A percentile compares a stretch with the other conserved stretches of the same genome.
These are phyloP conservation scores for Sebastiscus tertius DNA, from an alignment of 2,797 vertebrate species.

Conservation along the genomic window DNA sequence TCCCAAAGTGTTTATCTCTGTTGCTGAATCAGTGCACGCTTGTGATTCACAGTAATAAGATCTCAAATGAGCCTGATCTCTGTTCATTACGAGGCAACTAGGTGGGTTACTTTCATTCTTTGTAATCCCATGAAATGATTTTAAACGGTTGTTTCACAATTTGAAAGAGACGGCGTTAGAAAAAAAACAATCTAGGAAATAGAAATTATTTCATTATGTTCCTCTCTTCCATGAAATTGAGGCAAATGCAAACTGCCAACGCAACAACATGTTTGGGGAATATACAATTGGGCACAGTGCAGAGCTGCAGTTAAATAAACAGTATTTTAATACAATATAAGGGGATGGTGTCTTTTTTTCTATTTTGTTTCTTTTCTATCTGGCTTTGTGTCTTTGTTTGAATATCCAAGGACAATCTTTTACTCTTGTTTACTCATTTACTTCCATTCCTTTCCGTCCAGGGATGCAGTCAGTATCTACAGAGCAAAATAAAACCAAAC, in stretches of 20 bases:
- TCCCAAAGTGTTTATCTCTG: background rate
- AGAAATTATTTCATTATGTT: conserved; percentile 48
- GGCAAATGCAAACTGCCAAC: background rate
- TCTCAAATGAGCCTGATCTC: conserved; percentile 17
- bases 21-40: background rate
- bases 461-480: background rate
- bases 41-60: conserved; percentile 38
- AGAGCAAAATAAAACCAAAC: background rate
- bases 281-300: background rate
- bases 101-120: conserved; percentile 22
- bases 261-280: background rate
- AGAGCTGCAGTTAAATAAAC: conserved; percentile 15
- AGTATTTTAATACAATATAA: background rate
- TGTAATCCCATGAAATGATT: conserved; percentile 45
- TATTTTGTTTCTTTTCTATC: background rate
- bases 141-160: conserved; percentile 48
- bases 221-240: conserved; percentile 58
- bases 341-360: background rate
- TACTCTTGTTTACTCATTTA: background rate
- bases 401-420: background rate
- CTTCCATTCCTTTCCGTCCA: background rate
- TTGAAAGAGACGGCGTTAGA: conserved; percentile 13
- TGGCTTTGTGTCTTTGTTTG: background rate
- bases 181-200: conserved; percentile 40
- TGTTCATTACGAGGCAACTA: conserved; percentile 25